Conservation (phyloP, 2,797 vertebrate species). For the Coluber constrictor region DNA sequence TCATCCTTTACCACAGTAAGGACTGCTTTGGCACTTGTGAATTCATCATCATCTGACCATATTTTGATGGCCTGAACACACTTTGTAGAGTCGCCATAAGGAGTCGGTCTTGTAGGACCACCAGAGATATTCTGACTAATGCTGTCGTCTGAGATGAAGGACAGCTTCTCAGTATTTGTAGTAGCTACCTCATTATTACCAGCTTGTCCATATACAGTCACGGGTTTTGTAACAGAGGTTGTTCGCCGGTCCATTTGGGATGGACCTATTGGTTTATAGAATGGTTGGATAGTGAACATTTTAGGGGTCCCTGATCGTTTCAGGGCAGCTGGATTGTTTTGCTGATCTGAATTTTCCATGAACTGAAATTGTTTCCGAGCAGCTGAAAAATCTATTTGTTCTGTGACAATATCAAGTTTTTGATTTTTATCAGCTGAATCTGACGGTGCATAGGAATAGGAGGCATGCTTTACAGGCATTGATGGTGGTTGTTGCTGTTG, state of each 20-base stretch:
- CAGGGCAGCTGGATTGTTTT: conserved; percentile 49
- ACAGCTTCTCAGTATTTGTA: conserved; percentile 69
- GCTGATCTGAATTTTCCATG: conserved; percentile 74
- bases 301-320: conserved; percentile 83
- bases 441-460: conserved; percentile 41
- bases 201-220: conserved; percentile 41
- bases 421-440: conserved; percentile 58
- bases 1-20: conserved; percentile 89
- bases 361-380: conserved; percentile 91
- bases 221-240: conserved; percentile 57
- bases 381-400: conserved; percentile 90
- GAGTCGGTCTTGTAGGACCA: conserved; percentile 53
- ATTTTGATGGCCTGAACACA: conserved; percentile 68
- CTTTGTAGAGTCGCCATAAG: conserved; percentile 52
- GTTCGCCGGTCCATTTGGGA: conserved; percentile 58
- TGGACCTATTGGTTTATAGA: conserved; percentile 77
- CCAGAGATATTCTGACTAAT: conserved; percentile 31
- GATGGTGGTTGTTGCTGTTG: conserved; percentile 58
- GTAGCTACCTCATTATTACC: conserved; percentile 43
- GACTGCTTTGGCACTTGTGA: conserved; percentile 84
- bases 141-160: conserved; percentile 58
- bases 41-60: conserved; percentile 84
- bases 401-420: conserved; percentile 87
- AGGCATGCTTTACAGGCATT: conserved; percentile 50
- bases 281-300: conserved; percentile 89